Evolutionary conservation across 2,797 vertebrate genomes (phyloP), one percentile per base, ranked within the genome.

Genomic region (Pyrrhura leucotis): DNA sequence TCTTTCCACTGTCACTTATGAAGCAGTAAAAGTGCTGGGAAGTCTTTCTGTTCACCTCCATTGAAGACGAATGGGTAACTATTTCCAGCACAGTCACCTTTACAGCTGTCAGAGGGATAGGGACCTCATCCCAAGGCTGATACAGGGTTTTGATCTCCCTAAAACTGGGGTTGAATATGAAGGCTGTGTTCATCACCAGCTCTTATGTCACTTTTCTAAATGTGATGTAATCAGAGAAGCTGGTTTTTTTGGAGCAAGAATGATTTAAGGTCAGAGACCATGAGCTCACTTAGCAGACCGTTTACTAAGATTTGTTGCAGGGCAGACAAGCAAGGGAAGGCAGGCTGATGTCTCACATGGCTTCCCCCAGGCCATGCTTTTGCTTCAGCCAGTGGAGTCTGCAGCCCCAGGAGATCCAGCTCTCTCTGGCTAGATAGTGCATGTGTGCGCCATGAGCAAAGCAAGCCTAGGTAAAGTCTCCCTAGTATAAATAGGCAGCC

Each of bases 121-220:
- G 10, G 37, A 51, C 26, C 29, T 51, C 29, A 77, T 16, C 29
- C 17, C 26, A 44, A 9, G 42, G 12, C 42, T 68, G 14, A 48
- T n/a, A 5, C n/a, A 73, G 19, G 11, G 25, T 54, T 79, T 82
- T 87, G 2, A 50, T 73, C 74, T 76, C 35, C 29, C 21, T 56
- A 17, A 82, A 51, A 45, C 19, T 42, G 48, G 20, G 18, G 6
- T 31, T 54, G 20, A 79, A 58, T 26, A 62, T 0, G 1, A 72
- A 66, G 35, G 8, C 25, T 76, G 17, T 37, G 39, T 26, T 84
- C 28, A 33, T 63, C 54, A 44, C 11, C 42, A 85, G 29, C 9
- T 87, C 44, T 93, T 85, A 59, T 14, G 61, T 47, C 39, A 44
- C 42, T 73, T 65, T 84, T 87, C n/a, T 59, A 76, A 72, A 82